Evolutionary conservation across 2,113 vertebrate genomes (phyloP), one percentile per base, ranked within the genome.

Genomic region (Bubo bubo): DNA sequence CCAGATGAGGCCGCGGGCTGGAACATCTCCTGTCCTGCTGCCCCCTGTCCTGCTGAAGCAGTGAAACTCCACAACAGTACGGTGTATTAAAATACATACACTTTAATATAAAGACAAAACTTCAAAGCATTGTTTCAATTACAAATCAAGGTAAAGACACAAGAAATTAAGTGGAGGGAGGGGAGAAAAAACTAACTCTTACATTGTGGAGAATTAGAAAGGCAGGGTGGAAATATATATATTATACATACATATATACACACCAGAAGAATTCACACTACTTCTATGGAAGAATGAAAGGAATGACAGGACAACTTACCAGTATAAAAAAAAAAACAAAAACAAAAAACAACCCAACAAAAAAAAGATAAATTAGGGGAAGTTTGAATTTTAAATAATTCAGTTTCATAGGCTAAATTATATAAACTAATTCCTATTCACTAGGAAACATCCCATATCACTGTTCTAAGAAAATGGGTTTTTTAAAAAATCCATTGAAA

Each of bases 171-270:
- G 93, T 75, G 81, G 49, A 87, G 35, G 86, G 84, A 80, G 55
- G 79, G 90, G 79, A 71, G 88, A 23, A 68, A 83, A 88, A 84
- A 86, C 88, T 89, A 97, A 91, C 50, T 86, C 90, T 95, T 95
- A 96, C 94, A 91, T 86, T 49, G 93, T 75, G 68, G 90, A 95
- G 94, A 79, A 96, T 95, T 93, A 94, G 96, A 97, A 97, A 93
- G 93, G 94, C 77, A 60, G 94, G 97, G 81, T 94, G 94, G 96
- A 93, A 95, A 98, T 97, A 98, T 95, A 97, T 97, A 95, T 96
- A 97, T 97, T 97, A 97, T 97, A 96, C 94, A 86, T 97, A 97
- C 96, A 97, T 97, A 97, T 97, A 94, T 96, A 97, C 83, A 96
- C 92, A 94, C 41, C 94, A 95, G 95, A 86, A 86, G 85, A 94